A percentile compares a stretch with the other conserved stretches of the same genome.
Evolutionary conservation across 2,113 vertebrate genomes (phyloP).

Genomic region (Mus pahari): DNA sequence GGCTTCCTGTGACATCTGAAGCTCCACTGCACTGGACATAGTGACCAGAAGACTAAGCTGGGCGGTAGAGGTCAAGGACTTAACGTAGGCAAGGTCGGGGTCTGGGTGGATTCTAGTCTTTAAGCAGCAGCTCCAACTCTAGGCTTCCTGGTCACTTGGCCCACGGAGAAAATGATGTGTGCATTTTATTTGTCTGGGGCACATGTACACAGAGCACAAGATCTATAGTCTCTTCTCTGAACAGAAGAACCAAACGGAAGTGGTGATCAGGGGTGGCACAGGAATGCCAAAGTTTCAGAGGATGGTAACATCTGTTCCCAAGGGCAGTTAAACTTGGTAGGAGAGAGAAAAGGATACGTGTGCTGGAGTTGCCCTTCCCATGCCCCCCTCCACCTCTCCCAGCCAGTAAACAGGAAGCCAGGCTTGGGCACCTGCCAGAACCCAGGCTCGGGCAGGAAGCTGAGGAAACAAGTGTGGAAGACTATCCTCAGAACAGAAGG

Average conservation of each 20-base stretch:
- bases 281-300: constrained; percentile 39
- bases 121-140: constrained; percentile 5
- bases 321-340: neutral
- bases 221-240: neutral
- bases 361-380: neutral
- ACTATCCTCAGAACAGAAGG: constrained; percentile 48
- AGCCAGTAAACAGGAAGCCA: constrained; percentile 76
- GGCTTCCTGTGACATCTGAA: constrained; percentile 1
- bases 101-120: neutral
- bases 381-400: constrained; percentile 11
- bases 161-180: neutral
- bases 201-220: neutral
- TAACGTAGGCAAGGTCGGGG: neutral
- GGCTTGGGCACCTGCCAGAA: constrained; percentile 67
- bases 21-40: neutral
- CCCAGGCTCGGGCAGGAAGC: constrained; percentile 63
- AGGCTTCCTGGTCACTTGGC: neutral
- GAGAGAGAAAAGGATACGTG: constrained; percentile 9
- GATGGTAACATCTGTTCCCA: neutral
- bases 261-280: neutral
- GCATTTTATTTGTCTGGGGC: neutral
- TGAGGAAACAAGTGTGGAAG: constrained; percentile 68
- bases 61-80: neutral
- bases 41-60: neutral
- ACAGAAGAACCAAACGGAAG: neutral